Evolutionary conservation across 2,113 vertebrate species (phyloP).

Genomic region (Pluvianellus socialis): DNA sequence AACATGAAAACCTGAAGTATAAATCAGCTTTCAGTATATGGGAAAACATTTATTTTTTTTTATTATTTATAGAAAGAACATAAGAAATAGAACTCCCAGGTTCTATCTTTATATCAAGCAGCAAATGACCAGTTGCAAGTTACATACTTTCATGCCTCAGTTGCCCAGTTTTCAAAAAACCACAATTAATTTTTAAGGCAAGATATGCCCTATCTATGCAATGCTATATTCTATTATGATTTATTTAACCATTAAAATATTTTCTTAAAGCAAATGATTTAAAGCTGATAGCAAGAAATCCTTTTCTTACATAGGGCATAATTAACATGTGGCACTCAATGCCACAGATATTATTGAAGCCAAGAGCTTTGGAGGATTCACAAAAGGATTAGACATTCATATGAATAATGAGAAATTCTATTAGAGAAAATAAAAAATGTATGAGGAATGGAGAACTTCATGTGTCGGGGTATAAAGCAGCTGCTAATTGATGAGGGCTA

Average conservation of each 20-base stretch:
- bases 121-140: not conserved
- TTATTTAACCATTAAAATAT: constrained; percentile 2
- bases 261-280: constrained; percentile 25
- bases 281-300: constrained; percentile 47
- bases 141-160: not conserved
- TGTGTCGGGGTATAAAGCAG: constrained; percentile 25
- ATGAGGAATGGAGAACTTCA: constrained; percentile 41
- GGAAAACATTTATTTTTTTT: not conserved
- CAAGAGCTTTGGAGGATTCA: constrained; percentile 58
- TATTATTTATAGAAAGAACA: not conserved
- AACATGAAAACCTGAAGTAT: not conserved
- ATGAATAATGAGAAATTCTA: constrained; percentile 67
- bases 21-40: not conserved
- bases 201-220: not conserved
- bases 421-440: constrained; percentile 66
- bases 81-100: not conserved
- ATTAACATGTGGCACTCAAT: constrained; percentile 53
- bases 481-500: constrained; percentile 3
- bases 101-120: not conserved
- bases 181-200: not conserved
- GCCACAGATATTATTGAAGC: constrained; percentile 44
- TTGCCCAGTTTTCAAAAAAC: not conserved
- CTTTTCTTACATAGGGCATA: not conserved
- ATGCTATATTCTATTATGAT: not conserved
- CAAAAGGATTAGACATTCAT: constrained; percentile 57